phyloP scores from a whole-genome alignment of 2,888 invertebrate genomes.

The Microdon myrmicae region DNA sequence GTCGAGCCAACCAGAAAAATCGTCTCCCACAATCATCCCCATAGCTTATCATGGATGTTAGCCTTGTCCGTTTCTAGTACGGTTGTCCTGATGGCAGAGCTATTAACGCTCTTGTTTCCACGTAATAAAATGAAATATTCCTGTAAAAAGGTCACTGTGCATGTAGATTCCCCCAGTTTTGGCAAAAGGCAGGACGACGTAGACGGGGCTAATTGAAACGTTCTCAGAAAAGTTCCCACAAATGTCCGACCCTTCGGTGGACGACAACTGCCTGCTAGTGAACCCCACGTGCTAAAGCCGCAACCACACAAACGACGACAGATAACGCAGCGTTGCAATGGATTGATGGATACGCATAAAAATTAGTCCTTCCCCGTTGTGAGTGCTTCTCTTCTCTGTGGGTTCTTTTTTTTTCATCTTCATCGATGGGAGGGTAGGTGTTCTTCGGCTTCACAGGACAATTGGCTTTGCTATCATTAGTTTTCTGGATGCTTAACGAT shows the following conservation, averaged over 20 bases:
- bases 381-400: too few species aligned
- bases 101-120: constrained; percentile 56
- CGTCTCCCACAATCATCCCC: constrained; percentile 33
- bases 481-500: constrained; percentile 65
- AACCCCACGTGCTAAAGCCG: constrained; percentile 9
- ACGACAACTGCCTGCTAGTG: constrained; percentile 1
- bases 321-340: constrained; percentile 8
- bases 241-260: constrained; percentile 11
- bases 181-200: constrained; percentile 12
- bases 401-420: too few species aligned
- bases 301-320: constrained; percentile 14
- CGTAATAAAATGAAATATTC: constrained; percentile 55
- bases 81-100: constrained; percentile 39
- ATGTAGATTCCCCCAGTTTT: too few species aligned
- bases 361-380: constrained; percentile 23
- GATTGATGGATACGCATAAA: constrained; percentile 49
- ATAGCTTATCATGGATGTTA: constrained; percentile 6
- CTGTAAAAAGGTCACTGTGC: constrained; percentile 48
- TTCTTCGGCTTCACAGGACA: constrained; percentile 50
- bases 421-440: constrained; percentile 1
- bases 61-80: too few species aligned
- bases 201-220: constrained; percentile 43
- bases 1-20: constrained; percentile 39
- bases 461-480: constrained; percentile 65
- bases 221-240: constrained; percentile 40